Evolutionary conservation across 2,888 invertebrate genomes (phyloP), one percentile per base, ranked within the genome.

Genomic region (Cacoxenus indagator): DNA sequence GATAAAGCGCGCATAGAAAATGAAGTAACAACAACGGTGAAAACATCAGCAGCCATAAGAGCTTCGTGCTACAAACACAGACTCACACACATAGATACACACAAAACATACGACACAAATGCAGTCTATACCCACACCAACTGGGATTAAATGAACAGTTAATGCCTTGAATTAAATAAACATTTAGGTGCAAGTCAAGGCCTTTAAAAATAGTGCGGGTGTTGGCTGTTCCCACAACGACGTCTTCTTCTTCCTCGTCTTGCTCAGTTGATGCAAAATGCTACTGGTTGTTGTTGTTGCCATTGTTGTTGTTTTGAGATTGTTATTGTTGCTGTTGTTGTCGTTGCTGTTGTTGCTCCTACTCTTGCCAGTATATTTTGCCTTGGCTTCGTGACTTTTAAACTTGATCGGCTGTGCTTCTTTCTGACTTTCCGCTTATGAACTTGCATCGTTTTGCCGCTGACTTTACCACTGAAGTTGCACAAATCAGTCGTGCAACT

Each of bases 341-440:
- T 22, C 22, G 22, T 22, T 62, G 62, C 17, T 22, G 26, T 62
- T 24, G 17, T 22, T 26, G 27, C 43, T 64, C 26, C 3, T 46
- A 46, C 59, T 66, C 46, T 59, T 46, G 73, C 69, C 68, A 73
- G 69, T 72, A 74, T n/a, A n/a, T 74, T 75, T 76, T 76, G 75
- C 76, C 76, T 76, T 76, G 76, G 76, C 76, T 76, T 76, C 76
- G 76, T 76, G 76, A 76, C 76, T 76, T 76, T 76, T 75, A 73
- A 74, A 75, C 76, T 75, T 75, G 73, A 74, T n/a, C n/a, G n/a
- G n/a, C n/a, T n/a, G n/a, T n/a, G 64, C 45, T 61, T 61, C 51
- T 31, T 9, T 31, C 31, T 31, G 17, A 37, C 37, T 61, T 62
- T 62, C 19, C 26, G 61, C 61, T 48, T 43, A 46, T 67, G 59